Conservation (phyloP, 2,888 invertebrate genomes). For the Drosophila borealis region DNA sequence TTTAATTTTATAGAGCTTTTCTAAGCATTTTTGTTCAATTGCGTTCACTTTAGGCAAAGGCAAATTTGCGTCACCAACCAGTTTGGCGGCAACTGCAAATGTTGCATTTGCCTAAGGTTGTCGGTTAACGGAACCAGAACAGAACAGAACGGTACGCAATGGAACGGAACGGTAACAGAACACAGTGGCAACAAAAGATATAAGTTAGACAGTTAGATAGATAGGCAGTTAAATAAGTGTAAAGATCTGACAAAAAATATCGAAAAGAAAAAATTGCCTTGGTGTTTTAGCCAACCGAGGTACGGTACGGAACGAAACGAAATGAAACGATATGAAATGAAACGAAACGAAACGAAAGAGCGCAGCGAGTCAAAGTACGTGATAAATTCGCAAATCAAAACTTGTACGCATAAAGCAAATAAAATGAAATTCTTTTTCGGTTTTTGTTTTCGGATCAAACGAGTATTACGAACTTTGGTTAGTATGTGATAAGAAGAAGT, state of each 20-base stretch:
- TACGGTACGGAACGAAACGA: constrained; percentile 32
- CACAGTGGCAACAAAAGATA: constrained; percentile 43
- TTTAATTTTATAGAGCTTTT: constrained; percentile 38
- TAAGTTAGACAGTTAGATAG: constrained; percentile 42
- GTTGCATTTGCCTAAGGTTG: constrained; percentile 33
- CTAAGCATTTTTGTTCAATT: constrained; percentile 33
- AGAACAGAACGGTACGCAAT: constrained; percentile 36
- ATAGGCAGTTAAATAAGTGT: constrained; percentile 31
- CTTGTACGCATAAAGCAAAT: constrained; percentile 10
- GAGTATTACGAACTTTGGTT: constrained; percentile 31
- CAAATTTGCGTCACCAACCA: constrained; percentile 17
- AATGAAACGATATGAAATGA: constrained; percentile 16
- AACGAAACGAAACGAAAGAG: constrained; percentile 43
- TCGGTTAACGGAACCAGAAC: constrained; percentile 29
- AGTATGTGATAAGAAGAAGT: constrained; percentile 32
- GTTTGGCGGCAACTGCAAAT: constrained; percentile 10
- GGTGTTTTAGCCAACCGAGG: constrained; percentile 31
- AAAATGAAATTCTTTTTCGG: background rate
- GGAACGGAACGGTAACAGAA: constrained; percentile 40
- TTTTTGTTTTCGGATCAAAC: constrained; percentile 16
- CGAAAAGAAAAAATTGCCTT: constrained; percentile 4
- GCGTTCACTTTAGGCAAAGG: constrained; percentile 33
- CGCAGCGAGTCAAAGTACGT: constrained; percentile 59
- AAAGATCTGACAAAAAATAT: constrained; percentile 13
- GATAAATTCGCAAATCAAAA: constrained; percentile 40